phyloP scores from a whole-genome alignment of 2,888 invertebrate species.

The Tiliacea citrago region DNA sequence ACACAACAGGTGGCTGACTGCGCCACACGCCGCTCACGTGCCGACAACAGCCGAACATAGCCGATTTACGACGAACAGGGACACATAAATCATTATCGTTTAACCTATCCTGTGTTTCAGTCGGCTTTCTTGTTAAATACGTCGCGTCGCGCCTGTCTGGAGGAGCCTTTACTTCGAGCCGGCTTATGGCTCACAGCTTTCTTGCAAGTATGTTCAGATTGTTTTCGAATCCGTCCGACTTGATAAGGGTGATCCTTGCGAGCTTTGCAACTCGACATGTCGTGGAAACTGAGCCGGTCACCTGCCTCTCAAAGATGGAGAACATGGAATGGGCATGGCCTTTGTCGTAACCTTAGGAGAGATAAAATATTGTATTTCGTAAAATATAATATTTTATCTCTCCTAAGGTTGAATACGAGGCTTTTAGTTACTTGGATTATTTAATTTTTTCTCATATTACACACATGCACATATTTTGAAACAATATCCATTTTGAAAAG shows the following conservation, averaged over 20 bases:
- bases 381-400: too few relatives aligned
- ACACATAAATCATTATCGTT: conserved; percentile 34
- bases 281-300: neutral
- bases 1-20: conserved; percentile 76
- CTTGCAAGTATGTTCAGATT: neutral
- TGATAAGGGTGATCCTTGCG: too few relatives aligned
- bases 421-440: too few relatives aligned
- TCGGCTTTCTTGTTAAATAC: conserved; percentile 9
- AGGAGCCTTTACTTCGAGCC: neutral
- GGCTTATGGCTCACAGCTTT: neutral
- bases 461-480: too few relatives aligned
- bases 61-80: conserved; percentile 46
- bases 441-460: too few relatives aligned
- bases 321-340: neutral
- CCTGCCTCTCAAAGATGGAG: neutral
- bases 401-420: too few relatives aligned
- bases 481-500: too few relatives aligned
- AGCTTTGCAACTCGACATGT: neutral
- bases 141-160: too few relatives aligned
- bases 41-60: conserved; percentile 55
- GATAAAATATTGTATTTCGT: too few relatives aligned
- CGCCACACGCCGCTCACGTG: conserved; percentile 71
- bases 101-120: conserved; percentile 38
- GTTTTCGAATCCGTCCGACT: neutral
- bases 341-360: too few relatives aligned